phyloP scores from a whole-genome alignment of 1,140 invertebrate genomes.

The Zaprionus lachaisei region DNA sequence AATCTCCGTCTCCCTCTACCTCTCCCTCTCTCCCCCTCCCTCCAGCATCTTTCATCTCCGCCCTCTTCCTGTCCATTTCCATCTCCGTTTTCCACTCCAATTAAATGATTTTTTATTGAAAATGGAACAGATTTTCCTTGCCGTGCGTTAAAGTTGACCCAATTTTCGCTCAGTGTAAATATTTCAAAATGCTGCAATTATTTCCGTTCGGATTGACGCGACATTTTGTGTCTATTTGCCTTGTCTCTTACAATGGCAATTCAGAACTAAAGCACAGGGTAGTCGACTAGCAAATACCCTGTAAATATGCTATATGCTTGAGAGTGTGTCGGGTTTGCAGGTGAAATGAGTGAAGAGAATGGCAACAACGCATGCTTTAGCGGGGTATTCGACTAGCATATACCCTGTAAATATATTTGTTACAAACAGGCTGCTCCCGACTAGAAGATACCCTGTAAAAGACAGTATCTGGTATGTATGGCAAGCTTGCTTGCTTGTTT shows the following conservation, averaged over 20 bases:
- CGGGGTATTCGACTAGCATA: too few relatives aligned
- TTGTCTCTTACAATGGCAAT: not conserved
- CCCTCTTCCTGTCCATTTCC: too few relatives aligned
- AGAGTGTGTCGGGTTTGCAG: too few relatives aligned
- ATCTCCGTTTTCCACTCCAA: not conserved
- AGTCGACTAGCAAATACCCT: not conserved
- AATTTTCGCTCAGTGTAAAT: not conserved
- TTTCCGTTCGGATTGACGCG: not conserved
- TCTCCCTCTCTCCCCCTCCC: not conserved
- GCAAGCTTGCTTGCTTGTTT: too few relatives aligned
- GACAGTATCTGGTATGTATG: too few relatives aligned
- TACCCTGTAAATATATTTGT: too few relatives aligned
- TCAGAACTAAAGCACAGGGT: not conserved
- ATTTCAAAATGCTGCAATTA: slow-evolving; percentile 1
- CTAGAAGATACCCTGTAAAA: not conserved
- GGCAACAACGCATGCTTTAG: too few relatives aligned
- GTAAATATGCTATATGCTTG: not conserved
- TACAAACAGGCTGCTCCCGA: not conserved
- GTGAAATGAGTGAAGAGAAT: too few relatives aligned
- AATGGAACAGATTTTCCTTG: not conserved
- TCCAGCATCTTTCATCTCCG: not conserved
- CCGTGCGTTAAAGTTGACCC: not conserved
- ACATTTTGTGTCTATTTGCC: slow-evolving; percentile 7
- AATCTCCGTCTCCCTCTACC: not conserved
- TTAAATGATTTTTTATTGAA: slow-evolving; percentile 1